Evolutionary conservation across 1,140 invertebrate genomes (phyloP), one percentile per base, ranked within the genome.

Genomic region (Zophobas atratus): DNA sequence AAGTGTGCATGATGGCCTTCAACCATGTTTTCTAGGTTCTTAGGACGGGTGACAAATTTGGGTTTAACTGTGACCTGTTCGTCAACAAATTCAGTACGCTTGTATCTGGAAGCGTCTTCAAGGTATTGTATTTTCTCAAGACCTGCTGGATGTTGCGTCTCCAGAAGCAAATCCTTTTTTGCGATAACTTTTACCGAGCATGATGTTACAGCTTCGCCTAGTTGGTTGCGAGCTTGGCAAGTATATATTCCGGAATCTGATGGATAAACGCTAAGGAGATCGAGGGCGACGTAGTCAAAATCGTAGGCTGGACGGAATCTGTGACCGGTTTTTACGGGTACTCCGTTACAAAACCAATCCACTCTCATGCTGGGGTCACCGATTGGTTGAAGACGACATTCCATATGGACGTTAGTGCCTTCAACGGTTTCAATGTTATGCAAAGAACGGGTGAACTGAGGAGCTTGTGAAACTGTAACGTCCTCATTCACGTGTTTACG

Each of bases 211-310:
- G 96, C 96, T 91, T 98, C 96, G 0, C 97, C 97, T 33, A 97
- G 88, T 85, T 95, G 94, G 86, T 98, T 98, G 72, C 93, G 92
- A 1, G 97, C 97, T 87, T 95, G 94, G 83, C 96, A 98, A 2
- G 95, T 98, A 85, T 98, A 99, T 0, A 98, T 94, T 20, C 98
- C 98, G 34, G 96, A 97, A 87, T 99, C 98, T 84, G 97, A 95
- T 43, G 97, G 96, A 85, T 99, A 99, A 2, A 98, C 97, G 81
- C 96, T 97, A 1, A 99, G 88, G 39, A 99, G 92, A 86, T 99
- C 98, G 36, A 99, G 87, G 43, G 97, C 96, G 3, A 99, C 97
- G 85, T 98, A 98, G 85, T 99, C 98, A 87, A 99, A 99, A 87
- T 99, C 98, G 87, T 98, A 96, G 1, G 96, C 95, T 56, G 97